Evolutionary conservation across 2,888 invertebrate genomes (phyloP), one percentile per base, ranked within the genome.

Genomic region (Baronia brevicornis): DNA sequence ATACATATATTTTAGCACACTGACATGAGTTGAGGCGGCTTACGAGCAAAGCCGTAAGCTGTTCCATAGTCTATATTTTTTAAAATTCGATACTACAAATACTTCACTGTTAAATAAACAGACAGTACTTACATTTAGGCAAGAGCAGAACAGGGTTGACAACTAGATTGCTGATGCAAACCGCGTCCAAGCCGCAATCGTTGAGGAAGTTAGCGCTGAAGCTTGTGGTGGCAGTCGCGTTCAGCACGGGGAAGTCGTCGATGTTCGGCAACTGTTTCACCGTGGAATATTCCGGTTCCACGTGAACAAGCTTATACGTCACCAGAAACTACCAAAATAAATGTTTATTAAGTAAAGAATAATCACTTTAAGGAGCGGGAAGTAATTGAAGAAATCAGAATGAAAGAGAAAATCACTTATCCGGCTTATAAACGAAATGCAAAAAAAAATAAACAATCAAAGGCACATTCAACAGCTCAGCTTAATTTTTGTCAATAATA

Each of bases 121-220:
- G 4, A 11, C 3, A 5, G 24, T 14, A 45, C 60, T 65, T 59
- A 88, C 89, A 79, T 56, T 78, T 74, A n/a, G 85, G 85, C 29
- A 91, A 64, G 48, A 86, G 75, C 5, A 92, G 71, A 21, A 79
- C 80, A 5, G 92, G 91, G 9, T 77, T 71, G 1, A 96, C 80
- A 18, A 87, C 79, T 25, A 97, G 72, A 54, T 94, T 89, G 53
- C 96, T 96, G 60, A 93, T 89, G 61, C 97, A 98, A 9, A 92
- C 84, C 48, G 94, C 94, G 59, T 97, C 94, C 0, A 87, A 78
- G 0, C 96, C 97, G 56, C 97, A 97, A 60, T 96, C 95, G 66
- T 96, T 97, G 44, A 95, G 90, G 85, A 96, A 95, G 24, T 90
- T 91, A 0, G 94, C 96, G 51, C 91, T 88, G 57, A 96, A 95